Percentiles rank a stretch among this genome's conserved stretches.
Conservation (phyloP, 2,888 invertebrate species). For the Macrosiphum euphorbiae region DNA sequence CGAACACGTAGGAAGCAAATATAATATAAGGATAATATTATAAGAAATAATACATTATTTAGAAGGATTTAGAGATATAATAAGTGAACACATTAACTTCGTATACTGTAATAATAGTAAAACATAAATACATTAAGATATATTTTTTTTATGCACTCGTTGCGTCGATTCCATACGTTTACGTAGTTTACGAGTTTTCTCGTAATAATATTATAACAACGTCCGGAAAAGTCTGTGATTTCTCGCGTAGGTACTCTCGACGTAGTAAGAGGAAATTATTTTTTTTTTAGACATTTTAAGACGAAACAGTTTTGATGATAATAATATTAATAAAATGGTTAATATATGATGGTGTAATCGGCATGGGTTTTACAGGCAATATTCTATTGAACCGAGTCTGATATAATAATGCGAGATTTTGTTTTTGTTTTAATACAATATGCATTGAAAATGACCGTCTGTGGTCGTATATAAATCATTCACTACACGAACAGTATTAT, state of each 20-base stretch:
- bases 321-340: not conserved
- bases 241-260: not conserved
- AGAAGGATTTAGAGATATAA: not conserved
- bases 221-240: not conserved
- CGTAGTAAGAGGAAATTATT: not conserved
- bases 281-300: not conserved
- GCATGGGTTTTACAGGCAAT: not conserved
- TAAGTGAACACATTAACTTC: not conserved
- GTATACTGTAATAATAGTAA: not conserved
- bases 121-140: not conserved
- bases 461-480: slow-evolving; percentile 45
- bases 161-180: not conserved
- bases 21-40: no score
- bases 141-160: not conserved
- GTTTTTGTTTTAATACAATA: not conserved
- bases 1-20: not conserved
- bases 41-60: not conserved
- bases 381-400: not conserved
- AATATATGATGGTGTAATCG: not conserved
- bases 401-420: not conserved
- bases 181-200: not conserved
- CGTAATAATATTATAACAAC: not conserved
- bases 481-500: not conserved
- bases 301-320: not conserved
- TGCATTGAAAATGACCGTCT: not conserved